phyloP scores from a whole-genome alignment of 2,888 invertebrate genomes.

The Xanthia togata region DNA sequence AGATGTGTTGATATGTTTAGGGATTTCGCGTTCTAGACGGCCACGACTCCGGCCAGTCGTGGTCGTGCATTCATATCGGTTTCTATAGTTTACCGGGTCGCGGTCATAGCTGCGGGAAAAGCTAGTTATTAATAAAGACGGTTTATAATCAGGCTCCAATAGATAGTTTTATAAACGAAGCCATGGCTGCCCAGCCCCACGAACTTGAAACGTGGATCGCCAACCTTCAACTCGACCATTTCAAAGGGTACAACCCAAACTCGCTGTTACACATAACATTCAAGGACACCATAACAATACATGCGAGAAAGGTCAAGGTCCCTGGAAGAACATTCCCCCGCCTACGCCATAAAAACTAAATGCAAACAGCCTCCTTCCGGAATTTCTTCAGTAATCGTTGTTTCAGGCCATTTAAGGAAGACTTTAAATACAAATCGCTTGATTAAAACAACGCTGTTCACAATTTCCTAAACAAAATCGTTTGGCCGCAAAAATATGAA shows the following conservation, averaged over 20 bases:
- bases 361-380: constrained; percentile 34
- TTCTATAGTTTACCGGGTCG: no score
- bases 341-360: constrained; percentile 47
- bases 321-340: constrained; percentile 5
- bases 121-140: no score
- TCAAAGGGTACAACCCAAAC: constrained; percentile 3
- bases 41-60: no score
- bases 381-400: constrained; percentile 44
- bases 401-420: constrained; percentile 39
- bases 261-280: background rate
- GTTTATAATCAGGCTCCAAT: no score
- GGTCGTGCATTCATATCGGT: no score
- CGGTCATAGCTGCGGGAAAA: no score
- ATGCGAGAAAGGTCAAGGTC: constrained; percentile 20
- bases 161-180: background rate
- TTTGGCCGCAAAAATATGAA: constrained; percentile 45
- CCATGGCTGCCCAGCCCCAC: no score
- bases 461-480: constrained; percentile 41
- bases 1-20: background rate
- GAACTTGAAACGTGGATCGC: background rate
- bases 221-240: background rate
- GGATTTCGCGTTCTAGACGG: no score
- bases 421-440: constrained; percentile 57
- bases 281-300: constrained; percentile 1
- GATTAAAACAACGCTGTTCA: constrained; percentile 47